Base-by-base conservation (phyloP, 2,888 invertebrate genomes). In the Kuschelorhynchus macadamiae region DNA sequence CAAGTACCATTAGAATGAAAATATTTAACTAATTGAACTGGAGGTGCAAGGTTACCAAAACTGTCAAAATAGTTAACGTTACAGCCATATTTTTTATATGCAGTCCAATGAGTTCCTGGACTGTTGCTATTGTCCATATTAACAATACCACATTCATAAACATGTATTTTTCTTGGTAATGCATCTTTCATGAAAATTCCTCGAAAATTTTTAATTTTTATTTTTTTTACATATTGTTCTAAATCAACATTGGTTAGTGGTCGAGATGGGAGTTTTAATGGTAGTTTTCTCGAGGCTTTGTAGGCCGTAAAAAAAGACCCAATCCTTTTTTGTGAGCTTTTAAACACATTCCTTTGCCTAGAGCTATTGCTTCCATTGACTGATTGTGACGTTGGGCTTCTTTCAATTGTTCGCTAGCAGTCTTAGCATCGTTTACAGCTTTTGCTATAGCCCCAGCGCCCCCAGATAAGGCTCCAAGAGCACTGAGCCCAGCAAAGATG, bases 361-460 rank as follows among this genome's bases (percentile, higher is more conserved):
- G 12, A n/a, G 74, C 70, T 16, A 76, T 66, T 1, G 52, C 67
- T 67, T 77, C 72, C 71, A 77, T 77, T 18, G 67, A 64, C 60
- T 67, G 41, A 60, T 77, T 77, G 52, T 78, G 76, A 9, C 76
- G 50, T 56, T 72, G 55, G 14, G 57, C 62, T 60, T 79, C 77
- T 17, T 68, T 49, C 18, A 78, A 63, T 59, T 72, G 62, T 30
- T 71, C 39, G 52, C 71, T 70, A 14, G 73, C 74, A 16, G 67
- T 49, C 18, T 72, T 76, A 2, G 72, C 73, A 56, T 70, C 71
- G 47, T 71, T 75, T 18, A 76, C 72, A n/a, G 74, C 72, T 64
- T 76, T 76, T 1, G 71, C 72, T 47, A 75, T 59, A 7, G 62
- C 69, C 17, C 72, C 73, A 2, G 68, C 71, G 12, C 71, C 71